Evolutionary conservation across 2,888 invertebrate species (phyloP).

Genomic region (Athripsodes cinereus): DNA sequence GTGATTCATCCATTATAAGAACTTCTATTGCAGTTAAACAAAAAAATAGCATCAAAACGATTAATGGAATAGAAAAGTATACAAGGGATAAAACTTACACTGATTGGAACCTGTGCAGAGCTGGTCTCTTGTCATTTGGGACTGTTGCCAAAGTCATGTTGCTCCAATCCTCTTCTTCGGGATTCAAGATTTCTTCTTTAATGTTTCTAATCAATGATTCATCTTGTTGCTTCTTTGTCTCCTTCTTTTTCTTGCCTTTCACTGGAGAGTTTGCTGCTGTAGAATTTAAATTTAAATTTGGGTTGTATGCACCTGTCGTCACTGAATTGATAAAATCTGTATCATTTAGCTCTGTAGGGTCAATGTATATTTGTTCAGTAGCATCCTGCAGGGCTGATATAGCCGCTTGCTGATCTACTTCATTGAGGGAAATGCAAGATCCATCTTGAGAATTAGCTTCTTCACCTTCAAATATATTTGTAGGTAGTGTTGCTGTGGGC

Average conservation of each 20-base stretch:
- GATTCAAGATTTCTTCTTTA: constrained; percentile 40
- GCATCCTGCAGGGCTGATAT: constrained; percentile 20
- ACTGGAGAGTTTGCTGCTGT: constrained; percentile 29
- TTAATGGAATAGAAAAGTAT: neutral
- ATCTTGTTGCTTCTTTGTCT: constrained; percentile 25
- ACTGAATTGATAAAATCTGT: constrained; percentile 17
- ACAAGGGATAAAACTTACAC: constrained; percentile 39
- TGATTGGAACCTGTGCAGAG: constrained; percentile 40
- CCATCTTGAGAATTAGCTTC: constrained; percentile 31
- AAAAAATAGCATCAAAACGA: too few species aligned
- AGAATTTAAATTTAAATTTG: constrained; percentile 40
- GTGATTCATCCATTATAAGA: too few species aligned
- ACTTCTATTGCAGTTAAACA: too few species aligned
- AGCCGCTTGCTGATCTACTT: constrained; percentile 31
- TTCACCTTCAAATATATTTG: constrained; percentile 49
- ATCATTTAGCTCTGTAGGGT: constrained; percentile 2
- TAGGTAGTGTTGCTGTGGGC: constrained; percentile 34
- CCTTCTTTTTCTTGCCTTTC: constrained; percentile 34
- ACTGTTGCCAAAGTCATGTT: constrained; percentile 47
- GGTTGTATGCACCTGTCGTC: constrained; percentile 20
- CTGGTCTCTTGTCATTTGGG: constrained; percentile 34
- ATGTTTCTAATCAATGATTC: constrained; percentile 30
- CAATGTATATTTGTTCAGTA: constrained; percentile 3
- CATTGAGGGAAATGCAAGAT: constrained; percentile 14
- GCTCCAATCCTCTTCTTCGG: constrained; percentile 40